A percentile compares a stretch with the other conserved stretches of the same genome.
Conservation (phyloP, 2,113 vertebrate genomes). For the Monopterus albus region DNA sequence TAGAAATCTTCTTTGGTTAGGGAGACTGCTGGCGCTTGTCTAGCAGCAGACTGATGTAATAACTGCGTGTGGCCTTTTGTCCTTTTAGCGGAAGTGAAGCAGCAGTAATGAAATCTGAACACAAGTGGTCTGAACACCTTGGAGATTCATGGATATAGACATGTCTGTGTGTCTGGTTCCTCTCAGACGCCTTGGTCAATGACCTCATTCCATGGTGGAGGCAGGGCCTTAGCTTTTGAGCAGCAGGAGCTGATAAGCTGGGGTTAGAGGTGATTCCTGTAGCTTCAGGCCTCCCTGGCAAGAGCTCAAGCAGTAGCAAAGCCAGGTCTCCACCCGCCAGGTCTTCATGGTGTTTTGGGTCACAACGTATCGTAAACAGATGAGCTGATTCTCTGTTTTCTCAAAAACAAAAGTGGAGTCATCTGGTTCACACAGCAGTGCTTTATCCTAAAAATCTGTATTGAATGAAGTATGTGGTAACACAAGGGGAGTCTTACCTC, state of each 20-base stretch:
- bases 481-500: conserved; percentile 65
- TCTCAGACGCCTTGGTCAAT: conserved; percentile 32
- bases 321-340: conserved; percentile 68
- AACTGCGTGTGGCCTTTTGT: no score
- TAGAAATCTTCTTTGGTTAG: no score
- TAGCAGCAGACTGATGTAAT: no score
- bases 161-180: conserved; percentile 8
- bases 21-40: no score
- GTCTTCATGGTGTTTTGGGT: conserved; percentile 53
- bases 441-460: conserved; percentile 41
- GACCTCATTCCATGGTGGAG: conserved; percentile 51
- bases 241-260: conserved; percentile 20
- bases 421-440: conserved; percentile 36
- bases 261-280: conserved; percentile 35
- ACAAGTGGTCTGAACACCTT: no score
- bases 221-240: conserved; percentile 12
- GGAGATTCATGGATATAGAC: no score
- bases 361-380: background rate
- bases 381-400: conserved; percentile 1
- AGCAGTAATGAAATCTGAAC: no score
- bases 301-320: conserved; percentile 39
- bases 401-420: background rate
- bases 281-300: conserved; percentile 21
- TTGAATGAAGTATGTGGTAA: background rate
- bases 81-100: no score